Base-by-base conservation (phyloP, 2,113 vertebrate genomes). In the Sander lucioperca region DNA sequence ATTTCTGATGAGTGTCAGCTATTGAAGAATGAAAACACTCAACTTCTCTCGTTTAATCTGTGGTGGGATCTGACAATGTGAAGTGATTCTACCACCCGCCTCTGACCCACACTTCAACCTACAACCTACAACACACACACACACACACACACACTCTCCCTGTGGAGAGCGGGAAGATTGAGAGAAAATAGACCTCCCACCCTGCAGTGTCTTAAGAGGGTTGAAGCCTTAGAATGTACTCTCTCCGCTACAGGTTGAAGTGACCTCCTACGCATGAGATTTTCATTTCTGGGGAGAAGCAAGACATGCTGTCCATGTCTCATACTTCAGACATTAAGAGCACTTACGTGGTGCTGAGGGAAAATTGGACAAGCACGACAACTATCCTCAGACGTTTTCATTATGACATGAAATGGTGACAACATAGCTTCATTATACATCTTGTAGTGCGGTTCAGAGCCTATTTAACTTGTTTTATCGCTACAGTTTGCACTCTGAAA, bases 171-270 rank as follows among this genome's bases (percentile, higher is more conserved):
- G 39, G 62, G 64, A 68, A 89, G 88, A 90, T 79, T 84, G 86
- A 89, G 82, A 88, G 90, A 91, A 90, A 91, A 88, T 87, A 86
- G 87, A 90, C 88, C 88, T 82, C 90, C 89, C 81, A 90, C 76
- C 47, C 69, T 65, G 90, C 19, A 15, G 53, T 30, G 62, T 89
- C 79, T 90, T 89, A 86, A 88, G 86, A 89, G 83, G 80, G 80
- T 81, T 57, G 84, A 88, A 91, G 76, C 84, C 86, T 90, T 80
- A 85, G 56, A 86, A 83, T 85, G 65, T 64, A 82, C 80, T 69
- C 75, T 77, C 80, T 74, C 77, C 79, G 47, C 85, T 76, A 51
- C 65, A 16, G 72, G 83, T 39, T 85, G 74, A 83, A 85, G 79
- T 91, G 63, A 83, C 84, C 73, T 85, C 78, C 81, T 53, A 59